Conservation (phyloP, 2,888 invertebrate genomes). For the Hydrotaea cyrtoneurina region DNA sequence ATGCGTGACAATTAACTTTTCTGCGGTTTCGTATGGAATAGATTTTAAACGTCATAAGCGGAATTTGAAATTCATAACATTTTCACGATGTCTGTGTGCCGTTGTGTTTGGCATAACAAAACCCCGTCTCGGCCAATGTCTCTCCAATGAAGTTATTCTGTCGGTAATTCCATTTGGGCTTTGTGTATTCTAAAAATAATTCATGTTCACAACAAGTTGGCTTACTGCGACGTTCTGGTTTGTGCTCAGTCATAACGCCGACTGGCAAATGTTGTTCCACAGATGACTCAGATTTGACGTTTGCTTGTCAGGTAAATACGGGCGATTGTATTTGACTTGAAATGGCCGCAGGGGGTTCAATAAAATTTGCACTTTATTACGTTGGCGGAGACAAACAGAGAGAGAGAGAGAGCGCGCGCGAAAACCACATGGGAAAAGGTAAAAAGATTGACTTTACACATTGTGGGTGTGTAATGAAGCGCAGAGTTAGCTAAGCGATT, state of each 20-base stretch:
- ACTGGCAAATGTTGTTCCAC: background rate
- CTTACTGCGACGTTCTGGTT: background rate
- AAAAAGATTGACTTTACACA: background rate
- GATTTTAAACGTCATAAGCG: background rate
- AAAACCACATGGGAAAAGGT: background rate
- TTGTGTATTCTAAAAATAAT: background rate
- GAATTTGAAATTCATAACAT: background rate
- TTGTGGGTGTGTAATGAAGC: background rate
- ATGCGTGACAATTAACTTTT: background rate
- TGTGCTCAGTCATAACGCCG: background rate
- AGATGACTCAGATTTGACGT: background rate
- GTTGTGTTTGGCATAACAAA: background rate
- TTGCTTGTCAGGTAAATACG: background rate
- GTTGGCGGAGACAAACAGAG: background rate
- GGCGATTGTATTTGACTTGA: background rate
- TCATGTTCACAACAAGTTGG: background rate
- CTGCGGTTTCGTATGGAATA: background rate
- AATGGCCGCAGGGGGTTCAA: background rate
- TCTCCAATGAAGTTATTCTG: background rate
- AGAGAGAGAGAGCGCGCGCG: background rate
- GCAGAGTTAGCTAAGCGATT: background rate
- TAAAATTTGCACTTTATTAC: background rate
- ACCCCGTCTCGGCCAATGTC: background rate
- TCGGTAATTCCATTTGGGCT: background rate
- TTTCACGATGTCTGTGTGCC: background rate